Base-by-base conservation (phyloP, 2,113 vertebrate genomes). In the Larimichthys crocea region DNA sequence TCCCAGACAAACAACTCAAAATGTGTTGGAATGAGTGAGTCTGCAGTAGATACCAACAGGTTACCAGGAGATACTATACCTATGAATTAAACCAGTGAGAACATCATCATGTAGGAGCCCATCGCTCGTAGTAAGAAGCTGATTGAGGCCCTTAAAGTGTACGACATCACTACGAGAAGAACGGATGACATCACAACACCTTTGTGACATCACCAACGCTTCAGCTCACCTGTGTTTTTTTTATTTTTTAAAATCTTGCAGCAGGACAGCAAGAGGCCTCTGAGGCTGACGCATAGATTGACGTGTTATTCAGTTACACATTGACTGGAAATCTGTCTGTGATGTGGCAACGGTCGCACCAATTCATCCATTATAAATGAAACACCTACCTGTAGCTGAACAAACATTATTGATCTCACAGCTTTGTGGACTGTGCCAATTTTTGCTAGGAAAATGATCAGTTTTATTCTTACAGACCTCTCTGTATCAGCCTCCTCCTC, bases 181-280 rank as follows among this genome's bases (percentile, higher is more conserved):
- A 29, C 35, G 56, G 14, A 64, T 3, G 4, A 50, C 57, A 50
- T 62, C 22, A 31, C 19, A 3, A 19, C 40, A 46, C 50, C 17
- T 65, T 46, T 26, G 49, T 60, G 44, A 69, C 64, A n/a, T 70
- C 74, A 77, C 59, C 31, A 26, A 29, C 5, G 24, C 29, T n/a
- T 64, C 35, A 35, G 35, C 35, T 40, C 35, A 40, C 35, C 35
- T 8, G 35, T 40, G 35, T 31, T 4, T 31, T 4, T 31, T 31
- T 31, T 4, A 0, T 31, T 31, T 40, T 80, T 79, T 68, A 59
- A 76, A 79, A 77, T 67, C 82, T 71, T 31, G 11, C 16, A n/a
- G 11, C 16, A n/a, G 20, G 80, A 79, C 80, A 79, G 82, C 69
- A 4, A 65, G 65, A 67, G 69, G 69, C 70, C 65, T 78, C 55